phyloP scores from a whole-genome alignment of 2,888 invertebrate species.

The Ectobius pallidus region DNA sequence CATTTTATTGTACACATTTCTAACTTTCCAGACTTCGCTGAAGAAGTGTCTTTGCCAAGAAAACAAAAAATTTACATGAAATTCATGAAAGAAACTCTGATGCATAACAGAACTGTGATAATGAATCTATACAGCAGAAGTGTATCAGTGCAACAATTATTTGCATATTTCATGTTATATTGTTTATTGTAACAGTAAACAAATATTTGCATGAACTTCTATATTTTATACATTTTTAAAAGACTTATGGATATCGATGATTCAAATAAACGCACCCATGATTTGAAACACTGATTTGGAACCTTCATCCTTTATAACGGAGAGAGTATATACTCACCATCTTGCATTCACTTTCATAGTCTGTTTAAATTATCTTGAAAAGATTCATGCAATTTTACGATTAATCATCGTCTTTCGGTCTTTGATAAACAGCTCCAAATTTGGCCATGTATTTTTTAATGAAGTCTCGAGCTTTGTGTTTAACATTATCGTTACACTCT shows the following conservation, averaged over 20 bases:
- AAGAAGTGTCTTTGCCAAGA: too few relatives aligned
- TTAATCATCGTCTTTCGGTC: conserved; percentile 68
- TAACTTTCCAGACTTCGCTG: too few relatives aligned
- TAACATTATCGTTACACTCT: conserved; percentile 88
- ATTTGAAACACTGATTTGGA: not conserved
- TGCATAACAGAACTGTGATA: too few relatives aligned
- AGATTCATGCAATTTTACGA: not conserved
- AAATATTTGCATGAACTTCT: too few relatives aligned
- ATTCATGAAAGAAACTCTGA: not conserved
- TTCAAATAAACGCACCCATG: conserved; percentile 6
- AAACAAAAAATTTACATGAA: conserved; percentile 13
- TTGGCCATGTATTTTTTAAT: conserved; percentile 96
- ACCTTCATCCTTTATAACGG: too few relatives aligned
- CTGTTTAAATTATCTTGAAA: not conserved
- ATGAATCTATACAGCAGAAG: too few relatives aligned
- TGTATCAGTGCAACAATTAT: too few relatives aligned
- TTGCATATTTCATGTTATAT: too few relatives aligned
- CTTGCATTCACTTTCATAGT: not conserved
- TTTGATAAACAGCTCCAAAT: conserved; percentile 80
- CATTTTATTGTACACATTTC: too few relatives aligned
- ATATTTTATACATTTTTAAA: too few relatives aligned
- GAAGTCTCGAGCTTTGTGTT: conserved; percentile 93
- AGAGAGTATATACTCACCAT: not conserved
- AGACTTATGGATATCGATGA: too few relatives aligned
- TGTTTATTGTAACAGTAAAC: too few relatives aligned